phyloP scores from a whole-genome alignment of 2,888 invertebrate genomes.

The Cosmia trapezina region DNA sequence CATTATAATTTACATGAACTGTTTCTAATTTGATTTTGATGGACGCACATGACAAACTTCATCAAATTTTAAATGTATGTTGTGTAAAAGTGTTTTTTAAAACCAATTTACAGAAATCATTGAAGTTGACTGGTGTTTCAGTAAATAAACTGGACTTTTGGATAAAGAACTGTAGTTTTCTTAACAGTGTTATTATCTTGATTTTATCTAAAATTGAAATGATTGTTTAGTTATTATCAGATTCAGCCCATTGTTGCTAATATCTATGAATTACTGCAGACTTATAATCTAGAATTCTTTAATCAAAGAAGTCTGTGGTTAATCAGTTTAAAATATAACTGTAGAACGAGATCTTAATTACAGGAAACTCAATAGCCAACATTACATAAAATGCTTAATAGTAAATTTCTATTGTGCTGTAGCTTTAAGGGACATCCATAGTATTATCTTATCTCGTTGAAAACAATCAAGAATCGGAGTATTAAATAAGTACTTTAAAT shows the following conservation, averaged over 20 bases:
- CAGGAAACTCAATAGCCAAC: slow-evolving; percentile 2
- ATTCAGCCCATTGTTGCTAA: slow-evolving; percentile 12
- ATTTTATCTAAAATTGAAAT: slow-evolving; percentile 12
- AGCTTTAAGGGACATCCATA: not conserved
- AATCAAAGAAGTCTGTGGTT: not conserved
- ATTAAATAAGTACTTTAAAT: not conserved
- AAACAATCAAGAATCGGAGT: slow-evolving; percentile 15
- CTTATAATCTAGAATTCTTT: slow-evolving; percentile 1
- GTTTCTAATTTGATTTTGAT: slow-evolving; percentile 6
- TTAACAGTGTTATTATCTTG: slow-evolving; percentile 5
- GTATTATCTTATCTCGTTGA: slow-evolving; percentile 9
- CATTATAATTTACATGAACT: not conserved
- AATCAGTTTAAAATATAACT: slow-evolving; percentile 13
- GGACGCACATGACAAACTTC: not conserved
- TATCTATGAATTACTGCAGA: slow-evolving; percentile 8
- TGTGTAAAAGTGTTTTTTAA: not conserved
- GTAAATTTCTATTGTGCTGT: not conserved
- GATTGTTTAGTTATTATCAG: slow-evolving; percentile 5
- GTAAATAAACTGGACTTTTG: not conserved
- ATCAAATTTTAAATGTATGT: not conserved
- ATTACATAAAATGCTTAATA: slow-evolving; percentile 23
- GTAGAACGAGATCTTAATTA: not conserved
- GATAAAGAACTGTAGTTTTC: not conserved
- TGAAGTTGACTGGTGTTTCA: not conserved
- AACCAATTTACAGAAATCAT: not conserved